Conservation (phyloP, 2,888 invertebrate genomes). For the Drosophila borealis region DNA sequence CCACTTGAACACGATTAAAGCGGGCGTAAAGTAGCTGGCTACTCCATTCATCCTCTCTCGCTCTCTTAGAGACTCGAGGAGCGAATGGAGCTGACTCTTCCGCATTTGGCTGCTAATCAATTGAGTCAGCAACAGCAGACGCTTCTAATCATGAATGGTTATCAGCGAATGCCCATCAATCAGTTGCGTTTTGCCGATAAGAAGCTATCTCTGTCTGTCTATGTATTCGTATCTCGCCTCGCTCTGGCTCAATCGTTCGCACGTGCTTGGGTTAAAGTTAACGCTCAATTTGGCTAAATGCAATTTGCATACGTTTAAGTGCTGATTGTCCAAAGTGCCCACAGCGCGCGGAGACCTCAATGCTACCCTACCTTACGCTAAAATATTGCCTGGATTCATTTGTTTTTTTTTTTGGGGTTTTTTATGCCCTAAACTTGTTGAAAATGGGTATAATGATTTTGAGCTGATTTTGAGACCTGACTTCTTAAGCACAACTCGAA, state of each 20-base stretch:
- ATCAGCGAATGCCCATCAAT: constrained; percentile 41
- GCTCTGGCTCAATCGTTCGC: constrained; percentile 64
- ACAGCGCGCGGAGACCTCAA: not conserved
- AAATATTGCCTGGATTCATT: constrained; percentile 60
- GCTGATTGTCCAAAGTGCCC: constrained; percentile 16
- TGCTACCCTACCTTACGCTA: constrained; percentile 14
- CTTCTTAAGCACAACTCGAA: too few relatives aligned
- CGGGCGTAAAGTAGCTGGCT: constrained; percentile 5
- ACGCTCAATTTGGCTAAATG: constrained; percentile 71
- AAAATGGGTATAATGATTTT: too few relatives aligned
- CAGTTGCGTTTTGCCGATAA: constrained; percentile 33
- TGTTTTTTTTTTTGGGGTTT: constrained; percentile 33
- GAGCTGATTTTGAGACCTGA: too few relatives aligned
- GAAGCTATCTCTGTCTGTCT: constrained; percentile 20
- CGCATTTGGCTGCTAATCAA: constrained; percentile 45
- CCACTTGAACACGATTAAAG: constrained; percentile 75
- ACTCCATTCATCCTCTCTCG: not conserved
- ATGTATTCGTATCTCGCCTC: constrained; percentile 6
- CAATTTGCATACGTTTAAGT: constrained; percentile 72
- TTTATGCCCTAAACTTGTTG: not conserved
- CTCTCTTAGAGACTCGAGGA: not conserved
- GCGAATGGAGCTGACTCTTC: constrained; percentile 37
- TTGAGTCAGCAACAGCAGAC: constrained; percentile 15
- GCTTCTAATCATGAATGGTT: constrained; percentile 29
- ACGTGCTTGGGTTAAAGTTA: constrained; percentile 68